Percentiles rank a stretch among this genome's conserved stretches.
Conservation (phyloP, 2,797 vertebrate species). For the Botia kubotai region DNA sequence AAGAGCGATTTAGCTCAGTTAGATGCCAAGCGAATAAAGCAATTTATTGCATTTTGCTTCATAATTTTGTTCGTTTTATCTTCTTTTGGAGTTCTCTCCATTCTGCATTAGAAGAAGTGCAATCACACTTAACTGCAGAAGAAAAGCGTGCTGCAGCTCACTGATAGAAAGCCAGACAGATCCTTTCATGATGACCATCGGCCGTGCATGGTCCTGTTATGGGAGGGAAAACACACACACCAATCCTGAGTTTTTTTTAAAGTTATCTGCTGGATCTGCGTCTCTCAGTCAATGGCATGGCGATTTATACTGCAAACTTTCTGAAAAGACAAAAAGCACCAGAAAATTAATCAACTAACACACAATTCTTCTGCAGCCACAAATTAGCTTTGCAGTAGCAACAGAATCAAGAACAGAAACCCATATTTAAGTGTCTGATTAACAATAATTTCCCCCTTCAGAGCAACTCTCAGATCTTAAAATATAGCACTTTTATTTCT, state of each 20-base stretch:
- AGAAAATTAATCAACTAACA: no score
- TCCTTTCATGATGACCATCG: constrained; percentile 38
- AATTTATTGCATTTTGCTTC: constrained; percentile 10
- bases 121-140: constrained; percentile 42
- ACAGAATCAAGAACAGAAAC: no score
- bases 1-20: constrained; percentile 20
- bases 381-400: no score
- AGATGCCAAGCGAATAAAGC: constrained; percentile 41
- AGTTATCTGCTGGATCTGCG: neutral
- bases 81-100: constrained; percentile 10
- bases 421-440: no score
- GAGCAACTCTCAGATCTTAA: neutral
- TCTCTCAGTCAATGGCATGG: no score
- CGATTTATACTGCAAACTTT: no score
- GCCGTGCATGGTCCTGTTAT: constrained; percentile 25
- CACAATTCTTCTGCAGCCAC: no score
- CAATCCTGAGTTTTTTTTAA: neutral
- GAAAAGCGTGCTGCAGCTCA: constrained; percentile 48
- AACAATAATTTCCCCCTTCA: neutral
- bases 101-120: constrained; percentile 39
- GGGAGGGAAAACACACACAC: neutral
- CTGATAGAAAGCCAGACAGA: constrained; percentile 54
- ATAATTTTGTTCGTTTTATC: neutral
- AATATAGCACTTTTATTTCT: neutral
- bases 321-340: no score